Conservation (phyloP, 2,888 invertebrate genomes). For the Pristionchus arcanus region DNA sequence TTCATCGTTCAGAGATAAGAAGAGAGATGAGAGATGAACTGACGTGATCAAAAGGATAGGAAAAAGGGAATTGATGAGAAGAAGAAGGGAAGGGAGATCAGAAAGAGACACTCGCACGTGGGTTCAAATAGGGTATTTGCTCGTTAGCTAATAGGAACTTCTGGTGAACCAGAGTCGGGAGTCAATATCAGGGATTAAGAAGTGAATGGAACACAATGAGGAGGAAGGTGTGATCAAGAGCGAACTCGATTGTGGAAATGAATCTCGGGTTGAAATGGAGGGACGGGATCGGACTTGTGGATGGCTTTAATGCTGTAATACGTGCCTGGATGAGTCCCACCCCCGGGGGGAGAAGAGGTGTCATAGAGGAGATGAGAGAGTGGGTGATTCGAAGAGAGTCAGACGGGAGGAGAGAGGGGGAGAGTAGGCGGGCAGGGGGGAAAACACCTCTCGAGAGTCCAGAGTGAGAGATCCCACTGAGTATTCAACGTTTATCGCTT, state of each 20-base stretch:
- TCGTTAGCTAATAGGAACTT: conserved; percentile 2
- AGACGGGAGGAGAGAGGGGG: conserved; percentile 20
- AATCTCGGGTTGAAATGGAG: conserved; percentile 39
- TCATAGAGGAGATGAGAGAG: conserved; percentile 34
- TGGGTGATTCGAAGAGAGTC: not conserved
- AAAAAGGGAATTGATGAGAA: not conserved
- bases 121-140: not conserved
- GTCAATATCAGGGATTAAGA: not conserved
- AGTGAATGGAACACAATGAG: not conserved
- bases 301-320: conserved; percentile 56
- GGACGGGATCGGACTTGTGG: conserved; percentile 44
- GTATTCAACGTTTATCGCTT: conserved; percentile 51
- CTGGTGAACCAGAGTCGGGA: not conserved
- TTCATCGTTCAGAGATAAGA: conserved; percentile 50
- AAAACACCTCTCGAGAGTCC: conserved; percentile 53
- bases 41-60: conserved; percentile 6
- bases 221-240: not conserved
- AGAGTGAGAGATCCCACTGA: conserved; percentile 5
- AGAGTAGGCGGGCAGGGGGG: conserved; percentile 47
- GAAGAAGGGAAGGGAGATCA: conserved; percentile 16
- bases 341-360: conserved; percentile 48
- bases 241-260: not conserved
- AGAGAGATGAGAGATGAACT: conserved; percentile 22
- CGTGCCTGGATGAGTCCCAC: conserved; percentile 53
- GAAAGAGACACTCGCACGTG: conserved; percentile 14